phyloP scores from a whole-genome alignment of 2,113 vertebrate species.

The Podarcis muralis region DNA sequence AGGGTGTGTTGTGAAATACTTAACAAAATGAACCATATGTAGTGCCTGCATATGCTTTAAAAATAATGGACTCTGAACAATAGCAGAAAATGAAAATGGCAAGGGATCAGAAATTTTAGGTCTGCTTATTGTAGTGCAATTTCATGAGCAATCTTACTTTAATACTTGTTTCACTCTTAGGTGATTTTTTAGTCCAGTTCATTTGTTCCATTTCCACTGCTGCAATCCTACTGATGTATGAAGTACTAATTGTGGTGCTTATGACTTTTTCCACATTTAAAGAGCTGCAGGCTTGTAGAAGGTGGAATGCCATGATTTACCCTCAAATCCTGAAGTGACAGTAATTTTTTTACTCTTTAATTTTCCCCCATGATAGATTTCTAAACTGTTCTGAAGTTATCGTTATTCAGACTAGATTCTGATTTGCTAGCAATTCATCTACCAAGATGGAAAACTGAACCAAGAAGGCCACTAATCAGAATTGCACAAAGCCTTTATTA shows the following conservation, averaged over 20 bases:
- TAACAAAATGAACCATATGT: not conserved
- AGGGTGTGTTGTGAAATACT: not conserved
- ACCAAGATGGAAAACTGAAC: not conserved
- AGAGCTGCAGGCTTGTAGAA: not conserved
- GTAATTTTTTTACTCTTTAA: not conserved
- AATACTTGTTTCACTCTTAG: not conserved
- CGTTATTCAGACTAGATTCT: not conserved
- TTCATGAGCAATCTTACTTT: not conserved
- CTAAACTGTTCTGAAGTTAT: not conserved
- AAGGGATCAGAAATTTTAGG: conserved; percentile 5
- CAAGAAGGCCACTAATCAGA: not conserved
- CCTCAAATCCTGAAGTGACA: not conserved
- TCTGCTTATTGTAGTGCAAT: not conserved
- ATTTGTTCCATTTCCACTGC: conserved; percentile 5
- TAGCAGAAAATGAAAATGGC: not conserved
- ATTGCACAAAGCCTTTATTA: not conserved
- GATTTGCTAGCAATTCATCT: conserved; percentile 6
- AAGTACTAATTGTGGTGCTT: not conserved
- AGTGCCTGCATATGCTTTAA: not conserved
- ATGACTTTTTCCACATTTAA: conserved; percentile 4
- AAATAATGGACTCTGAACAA: not conserved
- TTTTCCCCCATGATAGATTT: conserved; percentile 17
- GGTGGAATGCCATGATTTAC: not conserved
- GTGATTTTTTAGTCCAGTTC: not conserved
- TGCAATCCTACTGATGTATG: conserved; percentile 1